Base-by-base conservation (phyloP, 2,113 vertebrate species). In the Aleadryas rufinucha region DNA sequence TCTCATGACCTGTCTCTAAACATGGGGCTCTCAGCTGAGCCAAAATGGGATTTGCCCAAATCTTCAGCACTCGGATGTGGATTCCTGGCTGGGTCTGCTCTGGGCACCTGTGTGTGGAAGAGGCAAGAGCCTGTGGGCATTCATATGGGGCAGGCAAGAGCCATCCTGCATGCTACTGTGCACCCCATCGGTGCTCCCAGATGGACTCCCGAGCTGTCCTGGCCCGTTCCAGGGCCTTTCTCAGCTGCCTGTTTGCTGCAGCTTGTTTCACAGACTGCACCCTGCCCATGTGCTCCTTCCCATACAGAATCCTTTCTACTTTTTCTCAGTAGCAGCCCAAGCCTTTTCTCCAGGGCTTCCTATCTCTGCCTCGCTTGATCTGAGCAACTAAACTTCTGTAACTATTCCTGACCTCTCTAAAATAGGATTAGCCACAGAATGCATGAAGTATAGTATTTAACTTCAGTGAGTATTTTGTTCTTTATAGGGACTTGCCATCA, bases 101-200 rank as follows among this genome's bases (percentile, higher is more conserved):
- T 21, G 42, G 33, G 5, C 85, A 26, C 35, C 9, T 31, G 37
- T 4, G 7, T 35, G 52, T 2, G 4, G n/a, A 5, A 44, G 50
- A 63, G 18, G 10, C 3, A 9, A 82, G 41, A 72, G 33, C 9
- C 20, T 60, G 44, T 2, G 7, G 37, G 30, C 1, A 2, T 47
- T 72, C 7, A 2, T 9, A 44, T 0, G 7, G 59, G 21, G 23
- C 44, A 35, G 35, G 5, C 0, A 0, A 54, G 11, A 47, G 39
- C 35, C 3, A 0, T 4, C 9, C 60, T 45, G 15, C 0, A 3
- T 26, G 37, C 39, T 56, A 2, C 28, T 33, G 2, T 3, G 3
- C 18, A 41, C 11, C 20, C 31, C 3, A 1, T 1, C 0, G 4
- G 11, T 1, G 7, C 26, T 77, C 8, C 23, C 4, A 5, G 30